These are phyloP conservation scores for Madoqua kirkii DNA, from an alignment of 2,113 vertebrate genomes.

Conservation along the genomic window DNA sequence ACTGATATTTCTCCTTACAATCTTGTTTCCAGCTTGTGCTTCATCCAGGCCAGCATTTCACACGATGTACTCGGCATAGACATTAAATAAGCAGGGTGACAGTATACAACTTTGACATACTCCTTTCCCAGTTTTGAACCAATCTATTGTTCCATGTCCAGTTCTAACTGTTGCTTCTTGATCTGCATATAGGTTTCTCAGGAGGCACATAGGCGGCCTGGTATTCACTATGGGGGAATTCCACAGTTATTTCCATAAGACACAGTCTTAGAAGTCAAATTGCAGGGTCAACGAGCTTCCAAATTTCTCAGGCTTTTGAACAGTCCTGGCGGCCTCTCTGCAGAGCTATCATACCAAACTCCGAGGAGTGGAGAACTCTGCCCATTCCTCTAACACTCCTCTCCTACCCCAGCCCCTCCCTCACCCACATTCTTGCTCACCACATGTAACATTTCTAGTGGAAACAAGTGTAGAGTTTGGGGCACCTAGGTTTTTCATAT, in stretches of 20 bases:
- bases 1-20: background rate
- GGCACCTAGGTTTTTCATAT: background rate
- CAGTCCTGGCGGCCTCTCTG: background rate
- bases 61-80: rapidly evolving
- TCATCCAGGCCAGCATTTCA: background rate
- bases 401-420: background rate
- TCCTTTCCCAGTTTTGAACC: background rate
- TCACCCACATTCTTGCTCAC: background rate
- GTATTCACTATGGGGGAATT: background rate
- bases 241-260: background rate
- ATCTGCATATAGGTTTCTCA: background rate
- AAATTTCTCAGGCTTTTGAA: background rate
- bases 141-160: background rate
- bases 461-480: background rate
- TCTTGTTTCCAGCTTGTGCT: background rate
- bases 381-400: background rate
- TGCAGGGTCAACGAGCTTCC: background rate
- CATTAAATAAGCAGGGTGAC: background rate
- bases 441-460: background rate
- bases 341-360: background rate
- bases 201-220: background rate
- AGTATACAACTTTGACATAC: background rate
- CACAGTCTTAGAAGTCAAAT: background rate
- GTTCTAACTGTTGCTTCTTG: background rate
- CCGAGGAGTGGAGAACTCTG: background rate